Conservation (phyloP, 2,888 invertebrate genomes). For the Villa cingulata region DNA sequence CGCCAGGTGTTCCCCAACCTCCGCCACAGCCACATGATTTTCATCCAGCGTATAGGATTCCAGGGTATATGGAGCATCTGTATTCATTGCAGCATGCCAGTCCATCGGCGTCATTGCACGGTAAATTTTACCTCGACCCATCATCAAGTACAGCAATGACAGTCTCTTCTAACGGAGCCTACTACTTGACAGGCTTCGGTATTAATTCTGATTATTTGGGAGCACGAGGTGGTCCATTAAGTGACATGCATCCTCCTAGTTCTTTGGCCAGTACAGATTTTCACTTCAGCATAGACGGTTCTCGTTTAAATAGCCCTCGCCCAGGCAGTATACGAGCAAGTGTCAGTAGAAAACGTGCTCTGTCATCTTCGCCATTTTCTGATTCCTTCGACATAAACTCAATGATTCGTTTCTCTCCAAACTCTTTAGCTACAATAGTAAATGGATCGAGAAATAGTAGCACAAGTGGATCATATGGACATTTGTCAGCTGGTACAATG, state of each 20-base stretch:
- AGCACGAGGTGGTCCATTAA: conserved; percentile 36
- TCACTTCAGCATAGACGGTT: conserved; percentile 78
- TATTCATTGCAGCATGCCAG: conserved; percentile 56
- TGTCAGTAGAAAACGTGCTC: conserved; percentile 74
- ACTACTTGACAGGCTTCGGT: conserved; percentile 41
- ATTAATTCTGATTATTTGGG: conserved; percentile 49
- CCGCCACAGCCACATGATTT: conserved; percentile 40
- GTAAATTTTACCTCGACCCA: conserved; percentile 35
- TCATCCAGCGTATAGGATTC: conserved; percentile 58
- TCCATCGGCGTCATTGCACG: conserved; percentile 54
- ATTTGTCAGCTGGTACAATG: conserved; percentile 86
- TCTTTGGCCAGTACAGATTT: conserved; percentile 77
- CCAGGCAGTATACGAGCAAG: conserved; percentile 41
- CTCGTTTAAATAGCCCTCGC: conserved; percentile 52
- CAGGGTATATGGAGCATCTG: conserved; percentile 65
- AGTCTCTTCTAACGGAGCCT: conserved; percentile 12
- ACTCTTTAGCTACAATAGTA: conserved; percentile 68
- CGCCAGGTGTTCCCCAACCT: conserved; percentile 36
- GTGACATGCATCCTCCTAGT: conserved; percentile 42
- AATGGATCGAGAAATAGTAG: conserved; percentile 77
- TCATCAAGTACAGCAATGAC: conserved; percentile 4
- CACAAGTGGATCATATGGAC: conserved; percentile 91
- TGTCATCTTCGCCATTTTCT: conserved; percentile 89
- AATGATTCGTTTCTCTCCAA: conserved; percentile 89
- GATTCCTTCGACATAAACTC: conserved; percentile 92